These are phyloP conservation scores for Trachelus stipa DNA, from an alignment of 2,888 invertebrate genomes.

Conservation along the genomic window DNA sequence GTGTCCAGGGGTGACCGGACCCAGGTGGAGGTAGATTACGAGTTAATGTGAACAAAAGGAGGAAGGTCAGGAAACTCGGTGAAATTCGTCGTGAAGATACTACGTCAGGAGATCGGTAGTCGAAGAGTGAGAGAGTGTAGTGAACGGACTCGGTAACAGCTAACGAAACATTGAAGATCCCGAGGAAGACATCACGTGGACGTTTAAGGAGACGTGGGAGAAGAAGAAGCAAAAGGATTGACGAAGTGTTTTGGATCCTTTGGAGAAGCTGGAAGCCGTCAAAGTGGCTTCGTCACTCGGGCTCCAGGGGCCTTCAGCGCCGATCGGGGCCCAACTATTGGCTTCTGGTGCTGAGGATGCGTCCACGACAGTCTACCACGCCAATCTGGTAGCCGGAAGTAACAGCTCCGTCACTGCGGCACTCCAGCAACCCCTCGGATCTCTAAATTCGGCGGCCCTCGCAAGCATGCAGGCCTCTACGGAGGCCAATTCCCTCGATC, in stretches of 20 bases:
- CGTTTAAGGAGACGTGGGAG: slow-evolving; percentile 23
- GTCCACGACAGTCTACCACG: slow-evolving; percentile 62
- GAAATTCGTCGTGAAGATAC: not conserved
- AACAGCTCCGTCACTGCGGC: slow-evolving; percentile 62
- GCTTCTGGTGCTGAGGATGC: slow-evolving; percentile 58
- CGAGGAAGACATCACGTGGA: slow-evolving; percentile 9
- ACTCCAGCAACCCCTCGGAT: slow-evolving; percentile 60
- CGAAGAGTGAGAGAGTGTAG: not conserved
- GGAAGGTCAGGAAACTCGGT: not conserved
- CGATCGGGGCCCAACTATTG: slow-evolving; percentile 65
- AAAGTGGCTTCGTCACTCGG: slow-evolving; percentile 68
- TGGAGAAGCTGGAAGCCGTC: slow-evolving; percentile 63
- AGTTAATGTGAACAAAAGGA: slow-evolving; percentile 18
- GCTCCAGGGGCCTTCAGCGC: slow-evolving; percentile 67
- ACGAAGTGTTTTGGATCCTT: slow-evolving; percentile 53
- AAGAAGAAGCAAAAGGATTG: slow-evolving; percentile 25
- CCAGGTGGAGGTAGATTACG: slow-evolving; percentile 10
- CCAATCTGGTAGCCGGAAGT: slow-evolving; percentile 64
- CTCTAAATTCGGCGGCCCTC: slow-evolving; percentile 66
- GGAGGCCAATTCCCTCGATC: slow-evolving; percentile 88
- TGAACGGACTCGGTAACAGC: not conserved
- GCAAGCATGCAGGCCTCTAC: slow-evolving; percentile 77
- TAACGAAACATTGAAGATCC: not conserved
- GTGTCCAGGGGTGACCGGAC: slow-evolving; percentile 8
- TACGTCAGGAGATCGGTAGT: not conserved